Percentiles rank a stretch among this genome's conserved stretches.
Evolutionary conservation across 2,113 vertebrate species (phyloP).

Genomic region (Tragelaphus buxtoni): DNA sequence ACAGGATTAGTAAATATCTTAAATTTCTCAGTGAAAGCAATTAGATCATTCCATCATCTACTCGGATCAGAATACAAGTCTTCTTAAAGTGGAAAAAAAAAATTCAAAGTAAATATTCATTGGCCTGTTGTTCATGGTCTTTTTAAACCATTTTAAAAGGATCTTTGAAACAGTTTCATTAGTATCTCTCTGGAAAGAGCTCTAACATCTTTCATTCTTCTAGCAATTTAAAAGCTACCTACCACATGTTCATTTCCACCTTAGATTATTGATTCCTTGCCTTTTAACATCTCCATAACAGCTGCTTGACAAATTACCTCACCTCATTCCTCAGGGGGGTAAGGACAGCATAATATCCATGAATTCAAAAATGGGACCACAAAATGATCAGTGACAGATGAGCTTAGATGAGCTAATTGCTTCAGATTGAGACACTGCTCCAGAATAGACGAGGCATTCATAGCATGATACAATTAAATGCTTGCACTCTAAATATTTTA

Average conservation of each 20-base stretch:
- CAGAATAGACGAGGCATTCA: background rate
- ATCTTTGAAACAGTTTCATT: constrained; percentile 53
- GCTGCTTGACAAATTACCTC: constrained; percentile 71
- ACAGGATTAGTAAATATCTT: background rate
- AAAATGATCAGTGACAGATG: constrained; percentile 42
- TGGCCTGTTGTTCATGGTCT: background rate
- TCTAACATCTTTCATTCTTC: constrained; percentile 37
- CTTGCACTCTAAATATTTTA: constrained; percentile 40
- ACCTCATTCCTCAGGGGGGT: constrained; percentile 62
- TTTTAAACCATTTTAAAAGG: constrained; percentile 42
- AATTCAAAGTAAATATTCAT: constrained; percentile 42
- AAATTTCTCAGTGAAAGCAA: constrained; percentile 1
- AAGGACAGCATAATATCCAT: constrained; percentile 32
- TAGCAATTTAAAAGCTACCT: constrained; percentile 63
- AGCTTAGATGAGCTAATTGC: constrained; percentile 61
- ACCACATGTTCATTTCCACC: constrained; percentile 59
- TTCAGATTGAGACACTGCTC: constrained; percentile 29
- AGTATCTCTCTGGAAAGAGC: constrained; percentile 36
- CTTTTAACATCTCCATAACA: constrained; percentile 71
- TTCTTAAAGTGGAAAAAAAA: constrained; percentile 37
- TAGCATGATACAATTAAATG: constrained; percentile 3
- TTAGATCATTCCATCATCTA: constrained; percentile 12
- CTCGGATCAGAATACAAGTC: background rate
- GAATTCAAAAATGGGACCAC: constrained; percentile 61
- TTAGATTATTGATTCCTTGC: constrained; percentile 69